phyloP scores from a whole-genome alignment of 2,888 invertebrate genomes.

The Nysson spinosus region DNA sequence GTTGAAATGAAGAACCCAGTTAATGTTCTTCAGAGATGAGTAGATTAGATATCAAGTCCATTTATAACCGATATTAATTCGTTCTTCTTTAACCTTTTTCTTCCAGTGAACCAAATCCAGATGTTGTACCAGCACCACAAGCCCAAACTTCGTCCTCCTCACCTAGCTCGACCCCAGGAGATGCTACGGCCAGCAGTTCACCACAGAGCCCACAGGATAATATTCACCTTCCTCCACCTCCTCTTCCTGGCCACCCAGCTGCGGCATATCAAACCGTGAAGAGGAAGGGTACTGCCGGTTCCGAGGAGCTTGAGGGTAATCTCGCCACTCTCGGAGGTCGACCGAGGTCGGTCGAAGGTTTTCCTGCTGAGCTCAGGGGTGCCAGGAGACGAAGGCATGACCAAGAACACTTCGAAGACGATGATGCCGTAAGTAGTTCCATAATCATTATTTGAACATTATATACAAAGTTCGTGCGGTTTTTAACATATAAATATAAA shows the following conservation, averaged over 20 bases:
- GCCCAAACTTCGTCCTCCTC: conserved; percentile 85
- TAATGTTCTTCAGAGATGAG: background rate
- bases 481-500: too few species aligned
- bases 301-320: conserved; percentile 86
- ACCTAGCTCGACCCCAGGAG: conserved; percentile 83
- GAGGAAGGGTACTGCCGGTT: conserved; percentile 83
- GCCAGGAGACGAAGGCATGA: conserved; percentile 83
- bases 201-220: conserved; percentile 80
- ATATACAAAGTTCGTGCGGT: background rate
- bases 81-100: background rate
- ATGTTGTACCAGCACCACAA: conserved; percentile 89
- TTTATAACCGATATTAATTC: background rate
- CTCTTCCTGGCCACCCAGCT: conserved; percentile 89
- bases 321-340: conserved; percentile 90
- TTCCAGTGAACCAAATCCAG: conserved; percentile 87
- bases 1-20: conserved; percentile 8
- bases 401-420: conserved; percentile 75
- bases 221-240: conserved; percentile 88
- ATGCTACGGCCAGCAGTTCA: conserved; percentile 80
- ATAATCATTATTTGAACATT: background rate
- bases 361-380: conserved; percentile 87
- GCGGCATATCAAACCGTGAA: conserved; percentile 90
- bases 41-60: background rate
- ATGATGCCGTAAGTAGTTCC: conserved; percentile 63
- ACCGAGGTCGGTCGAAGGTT: conserved; percentile 92